Conservation (phyloP, 2,113 vertebrate species). For the Hippocampus zosterae region DNA sequence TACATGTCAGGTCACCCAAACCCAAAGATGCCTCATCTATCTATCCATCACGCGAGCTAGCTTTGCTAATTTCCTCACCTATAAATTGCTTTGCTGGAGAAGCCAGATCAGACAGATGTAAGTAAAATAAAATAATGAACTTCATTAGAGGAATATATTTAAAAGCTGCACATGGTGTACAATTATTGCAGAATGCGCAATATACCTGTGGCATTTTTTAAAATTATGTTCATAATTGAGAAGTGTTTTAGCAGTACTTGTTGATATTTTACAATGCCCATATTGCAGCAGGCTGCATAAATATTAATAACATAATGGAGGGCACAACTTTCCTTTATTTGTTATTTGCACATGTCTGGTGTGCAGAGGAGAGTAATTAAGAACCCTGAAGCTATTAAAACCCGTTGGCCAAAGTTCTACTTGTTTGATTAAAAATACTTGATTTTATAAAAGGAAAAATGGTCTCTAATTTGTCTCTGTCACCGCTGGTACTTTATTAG, state of each 20-base stretch:
- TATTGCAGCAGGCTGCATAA: background rate
- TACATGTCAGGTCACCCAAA: background rate
- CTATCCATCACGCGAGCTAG: too few relatives aligned
- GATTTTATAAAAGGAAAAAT: conserved; percentile 25
- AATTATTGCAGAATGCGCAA: too few relatives aligned
- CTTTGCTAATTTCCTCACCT: too few relatives aligned
- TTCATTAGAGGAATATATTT: too few relatives aligned
- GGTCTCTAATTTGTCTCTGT: conserved; percentile 43
- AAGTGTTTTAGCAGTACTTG: background rate
- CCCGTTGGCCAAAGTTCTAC: conserved; percentile 31
- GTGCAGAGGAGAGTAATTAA: conserved; percentile 24
- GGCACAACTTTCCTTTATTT: background rate
- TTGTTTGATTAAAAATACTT: conserved; percentile 58
- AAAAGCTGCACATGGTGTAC: too few relatives aligned
- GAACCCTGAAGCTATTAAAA: background rate
- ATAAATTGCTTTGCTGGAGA: too few relatives aligned
- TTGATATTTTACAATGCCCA: background rate
- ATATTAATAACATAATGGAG: background rate
- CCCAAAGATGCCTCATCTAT: background rate
- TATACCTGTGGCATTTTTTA: too few relatives aligned
- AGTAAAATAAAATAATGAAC: too few relatives aligned
- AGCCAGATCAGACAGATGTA: too few relatives aligned
- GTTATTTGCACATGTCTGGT: background rate
- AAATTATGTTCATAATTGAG: background rate
- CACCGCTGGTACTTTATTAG: conserved; percentile 44